A percentile compares a stretch with the other conserved stretches of the same genome.
These are phyloP conservation scores for Pristis pectinata DNA, from an alignment of 2,797 vertebrate species.

Conservation along the genomic window DNA sequence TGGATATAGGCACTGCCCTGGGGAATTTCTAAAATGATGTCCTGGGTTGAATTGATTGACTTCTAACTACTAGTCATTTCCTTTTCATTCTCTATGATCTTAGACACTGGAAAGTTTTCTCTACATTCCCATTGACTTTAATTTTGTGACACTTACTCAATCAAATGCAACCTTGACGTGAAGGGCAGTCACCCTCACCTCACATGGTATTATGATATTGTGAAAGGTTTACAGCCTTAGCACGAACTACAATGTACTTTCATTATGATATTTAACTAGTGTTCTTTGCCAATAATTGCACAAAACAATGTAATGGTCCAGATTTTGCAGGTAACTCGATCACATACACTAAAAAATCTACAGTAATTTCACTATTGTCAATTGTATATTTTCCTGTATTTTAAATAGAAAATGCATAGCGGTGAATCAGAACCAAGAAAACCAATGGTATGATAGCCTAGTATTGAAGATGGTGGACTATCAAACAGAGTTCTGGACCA, in stretches of 20 bases:
- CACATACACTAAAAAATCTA: not conserved
- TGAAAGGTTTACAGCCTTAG: not conserved
- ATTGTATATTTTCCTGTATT: not conserved
- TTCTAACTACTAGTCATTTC: too few species aligned
- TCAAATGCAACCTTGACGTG: too few species aligned
- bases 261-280: not conserved
- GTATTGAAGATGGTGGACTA: too few species aligned
- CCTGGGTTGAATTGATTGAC: too few species aligned
- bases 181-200: too few species aligned
- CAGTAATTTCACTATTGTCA: not conserved
- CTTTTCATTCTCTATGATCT: too few species aligned
- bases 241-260: not conserved
- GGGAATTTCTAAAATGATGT: too few species aligned
- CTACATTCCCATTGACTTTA: too few species aligned
- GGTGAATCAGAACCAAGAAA: not conserved
- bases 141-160: too few species aligned
- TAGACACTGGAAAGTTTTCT: too few species aligned
- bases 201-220: not conserved
- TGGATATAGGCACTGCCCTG: too few species aligned
- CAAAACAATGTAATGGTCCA: constrained; percentile 5
- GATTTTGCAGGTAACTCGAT: not conserved
- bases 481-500: too few species aligned
- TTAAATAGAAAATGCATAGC: not conserved
- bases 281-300: not conserved
- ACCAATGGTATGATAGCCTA: not conserved